Evolutionary conservation across 2,113 vertebrate genomes (phyloP), one percentile per base, ranked within the genome.

Genomic region (Mohoua ochrocephala): DNA sequence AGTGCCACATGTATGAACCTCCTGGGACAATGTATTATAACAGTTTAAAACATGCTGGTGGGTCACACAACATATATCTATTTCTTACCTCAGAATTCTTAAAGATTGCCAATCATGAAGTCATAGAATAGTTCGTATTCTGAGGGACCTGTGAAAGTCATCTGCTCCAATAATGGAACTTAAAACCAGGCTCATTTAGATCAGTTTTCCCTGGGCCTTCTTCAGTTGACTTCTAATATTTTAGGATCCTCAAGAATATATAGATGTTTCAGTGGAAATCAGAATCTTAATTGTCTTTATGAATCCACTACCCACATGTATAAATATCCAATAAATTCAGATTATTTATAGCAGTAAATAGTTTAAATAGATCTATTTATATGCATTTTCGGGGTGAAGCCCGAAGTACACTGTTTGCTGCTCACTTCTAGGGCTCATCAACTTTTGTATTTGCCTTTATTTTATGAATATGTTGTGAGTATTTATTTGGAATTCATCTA

Each of bases 141-240:
- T 8, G 12, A 44, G 41, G 28, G 12, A 22, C 21, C 20, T 57
- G 15, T 71, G 47, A 7, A 22, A 60, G 20, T 61, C 19, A 27
- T 7, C 5, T 18, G 2, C 28, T 27, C 24, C 60, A 45, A 2
- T 35, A 12, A 21, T 1, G 1, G 26, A 20, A 24, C 31, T 80
- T 42, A 47, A 24, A 80, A 9, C 13, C 10, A 30, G 35, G 3
- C 10, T 65, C 10, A 16, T 50, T 49, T n/a, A 39, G 18, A 35
- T 26, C 11, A 8, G 4, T 63, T 84, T 57, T 19, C 42, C 63
- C 45, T 78, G 30, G 11, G 15, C 20, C 10, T 56, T 37, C 6
- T 57, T 54, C 12, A 11, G 6, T 39, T 19, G 7, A 19, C 6
- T 59, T 64, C 15, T 33, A 81, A 11, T 83, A 53, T 61, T 87